Evolutionary conservation across 92 coral and sea anemone species (phyloP).

Genomic region (Epizoanthus illoricatus): DNA sequence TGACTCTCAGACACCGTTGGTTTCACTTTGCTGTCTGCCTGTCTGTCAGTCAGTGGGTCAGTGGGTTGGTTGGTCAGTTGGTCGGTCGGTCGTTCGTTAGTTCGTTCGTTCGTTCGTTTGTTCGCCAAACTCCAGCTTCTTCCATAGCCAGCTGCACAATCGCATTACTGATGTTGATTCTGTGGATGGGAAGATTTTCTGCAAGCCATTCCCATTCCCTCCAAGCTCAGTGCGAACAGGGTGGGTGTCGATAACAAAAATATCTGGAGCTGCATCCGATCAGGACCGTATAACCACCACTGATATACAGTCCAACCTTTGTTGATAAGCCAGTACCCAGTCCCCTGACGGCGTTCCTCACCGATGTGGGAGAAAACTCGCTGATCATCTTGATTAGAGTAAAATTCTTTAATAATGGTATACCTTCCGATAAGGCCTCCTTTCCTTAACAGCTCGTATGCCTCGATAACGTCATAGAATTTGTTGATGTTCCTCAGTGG

Average conservation of each 20-base stretch:
- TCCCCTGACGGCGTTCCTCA: constrained; percentile 9
- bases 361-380: background rate
- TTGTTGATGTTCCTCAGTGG: background rate
- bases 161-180: background rate
- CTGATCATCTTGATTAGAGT: background rate
- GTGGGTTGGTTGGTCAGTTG: too few relatives aligned
- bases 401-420: background rate
- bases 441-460: background rate
- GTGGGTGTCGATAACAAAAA: constrained; percentile 38
- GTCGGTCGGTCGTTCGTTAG: too few relatives aligned
- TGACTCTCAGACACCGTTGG: too few relatives aligned
- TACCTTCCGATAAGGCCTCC: background rate
- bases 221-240: constrained; percentile 30
- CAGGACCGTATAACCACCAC: constrained; percentile 23
- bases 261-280: constrained; percentile 16
- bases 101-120: too few relatives aligned
- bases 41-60: too few relatives aligned
- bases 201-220: constrained; percentile 32
- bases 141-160: constrained; percentile 39
- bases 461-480: background rate
- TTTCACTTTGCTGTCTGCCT: too few relatives aligned
- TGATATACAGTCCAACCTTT: constrained; percentile 17
- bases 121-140: constrained; percentile 18
- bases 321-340: background rate
- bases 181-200: constrained; percentile 16